Evolutionary conservation across 2,888 invertebrate species (phyloP).

Genomic region (Synanthedon andrenaeformis): DNA sequence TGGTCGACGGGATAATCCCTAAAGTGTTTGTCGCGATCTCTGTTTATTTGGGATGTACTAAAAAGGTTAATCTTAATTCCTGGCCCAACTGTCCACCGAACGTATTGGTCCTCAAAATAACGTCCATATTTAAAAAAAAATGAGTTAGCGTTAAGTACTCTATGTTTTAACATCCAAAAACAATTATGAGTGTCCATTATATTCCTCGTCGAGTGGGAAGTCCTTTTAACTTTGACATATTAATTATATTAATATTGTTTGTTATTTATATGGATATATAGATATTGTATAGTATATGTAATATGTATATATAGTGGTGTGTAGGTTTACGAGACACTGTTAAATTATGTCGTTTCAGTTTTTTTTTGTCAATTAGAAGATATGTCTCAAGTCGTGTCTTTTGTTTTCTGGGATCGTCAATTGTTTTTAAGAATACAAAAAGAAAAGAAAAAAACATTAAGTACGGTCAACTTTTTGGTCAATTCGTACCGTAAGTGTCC

Average conservation of each 20-base stretch:
- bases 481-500: slow-evolving; percentile 53
- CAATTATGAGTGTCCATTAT: slow-evolving; percentile 7
- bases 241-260: slow-evolving; percentile 36
- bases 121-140: slow-evolving; percentile 61
- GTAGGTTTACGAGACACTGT: slow-evolving; percentile 52
- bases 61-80: slow-evolving; percentile 6
- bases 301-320: slow-evolving; percentile 16
- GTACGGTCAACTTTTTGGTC: slow-evolving; percentile 51
- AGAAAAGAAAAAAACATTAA: slow-evolving; percentile 26
- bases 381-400: slow-evolving; percentile 42
- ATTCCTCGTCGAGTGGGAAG: too few species aligned
- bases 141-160: slow-evolving; percentile 63
- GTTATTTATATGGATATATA: slow-evolving; percentile 46
- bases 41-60: too few species aligned
- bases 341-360: slow-evolving; percentile 52
- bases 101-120: slow-evolving; percentile 65
- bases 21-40: too few species aligned
- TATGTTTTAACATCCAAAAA: slow-evolving; percentile 36
- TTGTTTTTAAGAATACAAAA: slow-evolving; percentile 38
- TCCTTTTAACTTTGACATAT: slow-evolving; percentile 22
- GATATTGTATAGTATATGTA: slow-evolving; percentile 14
- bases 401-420: slow-evolving; percentile 48
- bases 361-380: slow-evolving; percentile 57
- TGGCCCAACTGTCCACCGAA: slow-evolving; percentile 43
- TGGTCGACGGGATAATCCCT: too few species aligned